phyloP scores from a whole-genome alignment of 2,888 invertebrate genomes.

The Lepetodrilus schrolli region DNA sequence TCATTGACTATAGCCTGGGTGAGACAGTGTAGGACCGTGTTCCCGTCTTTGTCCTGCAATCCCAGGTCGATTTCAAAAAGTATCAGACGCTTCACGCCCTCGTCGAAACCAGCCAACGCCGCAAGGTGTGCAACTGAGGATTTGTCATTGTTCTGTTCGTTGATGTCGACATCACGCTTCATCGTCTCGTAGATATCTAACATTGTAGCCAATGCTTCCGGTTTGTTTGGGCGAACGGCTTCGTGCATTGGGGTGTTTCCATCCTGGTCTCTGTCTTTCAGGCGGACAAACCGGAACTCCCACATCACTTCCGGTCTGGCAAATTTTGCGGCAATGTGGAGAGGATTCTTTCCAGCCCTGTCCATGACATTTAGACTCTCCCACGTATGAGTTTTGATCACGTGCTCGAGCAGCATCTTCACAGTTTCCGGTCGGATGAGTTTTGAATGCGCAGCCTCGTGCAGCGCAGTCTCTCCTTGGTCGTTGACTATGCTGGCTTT shows the following conservation, averaged over 20 bases:
- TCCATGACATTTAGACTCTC: slow-evolving; percentile 69
- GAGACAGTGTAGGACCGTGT: slow-evolving; percentile 67
- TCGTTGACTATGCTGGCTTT: slow-evolving; percentile 66
- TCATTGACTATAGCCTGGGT: slow-evolving; percentile 49
- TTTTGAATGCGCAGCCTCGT: slow-evolving; percentile 60
- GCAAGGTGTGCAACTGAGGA: slow-evolving; percentile 63
- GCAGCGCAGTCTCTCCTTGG: slow-evolving; percentile 66
- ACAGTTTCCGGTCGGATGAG: slow-evolving; percentile 37
- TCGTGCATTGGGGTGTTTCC: slow-evolving; percentile 65
- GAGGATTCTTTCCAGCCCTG: slow-evolving; percentile 67
- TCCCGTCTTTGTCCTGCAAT: slow-evolving; percentile 55
- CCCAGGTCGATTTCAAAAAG: slow-evolving; percentile 61
- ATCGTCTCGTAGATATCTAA: slow-evolving; percentile 64
- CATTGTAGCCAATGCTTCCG: slow-evolving; percentile 61
- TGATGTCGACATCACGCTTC: slow-evolving; percentile 64
- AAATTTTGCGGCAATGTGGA: slow-evolving; percentile 69
- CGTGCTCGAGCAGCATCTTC: slow-evolving; percentile 62
- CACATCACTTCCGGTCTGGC: slow-evolving; percentile 64
- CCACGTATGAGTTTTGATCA: slow-evolving; percentile 72
- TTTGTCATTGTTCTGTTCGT: slow-evolving; percentile 52
- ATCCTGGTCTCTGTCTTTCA: slow-evolving; percentile 61
- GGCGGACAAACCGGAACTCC: slow-evolving; percentile 63
- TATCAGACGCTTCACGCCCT: slow-evolving; percentile 56
- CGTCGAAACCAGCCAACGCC: slow-evolving; percentile 42
- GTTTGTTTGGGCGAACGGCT: slow-evolving; percentile 57